Evolutionary conservation across 1,140 invertebrate species (phyloP).

Genomic region (Drosophila elegans): DNA sequence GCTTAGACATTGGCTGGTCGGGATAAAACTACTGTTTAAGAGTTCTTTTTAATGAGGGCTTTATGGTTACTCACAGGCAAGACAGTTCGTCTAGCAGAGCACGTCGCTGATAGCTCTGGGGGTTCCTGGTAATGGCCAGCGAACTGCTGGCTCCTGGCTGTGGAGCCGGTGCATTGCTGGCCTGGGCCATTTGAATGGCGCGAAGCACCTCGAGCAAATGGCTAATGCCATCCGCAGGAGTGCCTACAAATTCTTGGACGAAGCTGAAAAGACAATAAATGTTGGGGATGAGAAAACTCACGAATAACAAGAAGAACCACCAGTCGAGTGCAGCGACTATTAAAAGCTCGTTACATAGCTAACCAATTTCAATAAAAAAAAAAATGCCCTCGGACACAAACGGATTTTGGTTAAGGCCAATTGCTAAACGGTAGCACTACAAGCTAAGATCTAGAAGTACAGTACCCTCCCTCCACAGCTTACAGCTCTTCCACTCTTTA

Average conservation of each 20-base stretch:
- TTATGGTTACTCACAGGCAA: constrained; percentile 87
- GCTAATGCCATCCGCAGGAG: constrained; percentile 92
- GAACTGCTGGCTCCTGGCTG: constrained; percentile 84
- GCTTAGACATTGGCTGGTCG: constrained; percentile 90
- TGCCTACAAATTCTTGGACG: constrained; percentile 94
- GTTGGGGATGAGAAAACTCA: background rate
- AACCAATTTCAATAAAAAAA: no score
- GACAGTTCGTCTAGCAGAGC: constrained; percentile 94
- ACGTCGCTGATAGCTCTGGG: constrained; percentile 87
- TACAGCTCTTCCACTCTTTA: no score
- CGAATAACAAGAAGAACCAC: no score
- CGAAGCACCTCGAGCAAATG: constrained; percentile 92
- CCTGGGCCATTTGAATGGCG: constrained; percentile 92
- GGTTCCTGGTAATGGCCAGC: constrained; percentile 85
- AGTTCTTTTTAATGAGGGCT: background rate
- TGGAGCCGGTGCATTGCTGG: constrained; percentile 64
- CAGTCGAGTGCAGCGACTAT: no score
- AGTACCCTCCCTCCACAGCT: no score
- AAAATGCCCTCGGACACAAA: no score
- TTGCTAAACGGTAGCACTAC: no score
- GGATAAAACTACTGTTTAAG: background rate
- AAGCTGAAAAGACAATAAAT: constrained; percentile 87
- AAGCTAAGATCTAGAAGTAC: no score
- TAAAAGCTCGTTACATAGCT: no score
- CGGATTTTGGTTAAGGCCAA: no score